These are phyloP conservation scores for Triplophysa yarkandensis DNA, from an alignment of 2,797 vertebrate genomes.

Conservation along the genomic window DNA sequence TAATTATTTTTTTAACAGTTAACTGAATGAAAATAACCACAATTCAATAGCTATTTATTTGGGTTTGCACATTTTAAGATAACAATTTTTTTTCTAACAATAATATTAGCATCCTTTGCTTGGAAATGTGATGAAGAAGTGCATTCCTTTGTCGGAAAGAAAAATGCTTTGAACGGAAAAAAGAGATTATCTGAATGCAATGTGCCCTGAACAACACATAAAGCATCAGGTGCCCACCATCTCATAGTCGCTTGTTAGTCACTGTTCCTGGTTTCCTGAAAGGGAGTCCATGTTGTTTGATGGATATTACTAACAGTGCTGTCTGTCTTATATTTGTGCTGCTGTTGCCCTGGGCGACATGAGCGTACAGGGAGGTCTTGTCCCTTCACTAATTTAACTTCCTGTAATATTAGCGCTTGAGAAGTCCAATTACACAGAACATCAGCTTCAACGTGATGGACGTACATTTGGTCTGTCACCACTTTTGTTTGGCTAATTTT, in stretches of 20 bases:
- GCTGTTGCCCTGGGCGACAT: conserved; percentile 21
- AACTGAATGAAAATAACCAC: too few relatives aligned
- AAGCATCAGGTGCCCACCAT: conserved; percentile 8
- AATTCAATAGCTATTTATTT: too few relatives aligned
- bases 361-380: background rate
- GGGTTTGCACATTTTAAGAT: too few relatives aligned
- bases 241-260: background rate
- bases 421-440: conserved; percentile 31
- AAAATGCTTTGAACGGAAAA: too few relatives aligned
- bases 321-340: background rate
- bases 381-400: conserved; percentile 31
- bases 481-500: conserved; percentile 18
- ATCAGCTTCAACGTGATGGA: conserved; percentile 8
- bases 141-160: too few relatives aligned
- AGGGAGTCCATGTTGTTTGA: conserved; percentile 1
- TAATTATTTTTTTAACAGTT: too few relatives aligned
- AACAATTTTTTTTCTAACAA: too few relatives aligned
- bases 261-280: background rate
- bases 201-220: background rate
- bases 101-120: too few relatives aligned
- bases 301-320: conserved; percentile 24
- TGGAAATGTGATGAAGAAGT: too few relatives aligned
- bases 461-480: background rate
- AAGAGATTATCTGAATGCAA: background rate
- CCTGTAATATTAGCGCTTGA: conserved; percentile 23